Conservation (phyloP, 2,888 invertebrate species). For the Andrena dorsata region DNA sequence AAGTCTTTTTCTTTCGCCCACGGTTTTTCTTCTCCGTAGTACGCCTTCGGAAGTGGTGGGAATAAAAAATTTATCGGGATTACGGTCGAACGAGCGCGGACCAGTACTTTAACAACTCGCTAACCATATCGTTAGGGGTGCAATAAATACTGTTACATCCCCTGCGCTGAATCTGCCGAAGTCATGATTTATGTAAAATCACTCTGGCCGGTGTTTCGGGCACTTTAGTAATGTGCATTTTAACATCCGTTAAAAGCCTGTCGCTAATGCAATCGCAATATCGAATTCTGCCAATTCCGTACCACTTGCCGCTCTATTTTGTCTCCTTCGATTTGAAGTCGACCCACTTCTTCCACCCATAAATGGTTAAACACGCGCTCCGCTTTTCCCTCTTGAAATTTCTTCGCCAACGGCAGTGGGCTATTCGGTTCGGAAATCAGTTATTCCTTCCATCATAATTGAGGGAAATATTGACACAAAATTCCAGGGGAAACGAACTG, state of each 20-base stretch:
- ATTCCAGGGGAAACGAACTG: neutral
- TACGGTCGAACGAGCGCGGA: neutral
- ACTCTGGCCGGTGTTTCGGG: neutral
- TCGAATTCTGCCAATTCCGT: slow-evolving; percentile 20
- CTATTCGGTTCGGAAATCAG: neutral
- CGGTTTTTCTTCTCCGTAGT: neutral
- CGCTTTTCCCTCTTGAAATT: slow-evolving; percentile 8
- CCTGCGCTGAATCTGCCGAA: neutral
- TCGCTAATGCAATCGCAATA: neutral
- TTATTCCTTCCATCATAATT: slow-evolving; percentile 3
- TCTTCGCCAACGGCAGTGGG: neutral
- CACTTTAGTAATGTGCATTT: slow-evolving; percentile 21
- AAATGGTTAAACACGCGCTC: slow-evolving; percentile 61
- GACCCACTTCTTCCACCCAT: slow-evolving; percentile 38
- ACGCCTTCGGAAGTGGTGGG: neutral
- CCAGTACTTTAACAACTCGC: neutral
- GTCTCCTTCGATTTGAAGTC: slow-evolving; percentile 41
- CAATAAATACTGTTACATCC: slow-evolving; percentile 21
- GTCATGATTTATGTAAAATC: slow-evolving; percentile 2
- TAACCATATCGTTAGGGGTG: neutral
- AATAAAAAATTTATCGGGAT: slow-evolving; percentile 5
- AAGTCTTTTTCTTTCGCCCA: neutral
- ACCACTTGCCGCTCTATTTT: slow-evolving; percentile 9
- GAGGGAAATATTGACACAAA: neutral
- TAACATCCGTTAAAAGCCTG: slow-evolving; percentile 10